Evolutionary conservation across 2,113 vertebrate genomes (phyloP).

Genomic region (Vulpes ferrilata): DNA sequence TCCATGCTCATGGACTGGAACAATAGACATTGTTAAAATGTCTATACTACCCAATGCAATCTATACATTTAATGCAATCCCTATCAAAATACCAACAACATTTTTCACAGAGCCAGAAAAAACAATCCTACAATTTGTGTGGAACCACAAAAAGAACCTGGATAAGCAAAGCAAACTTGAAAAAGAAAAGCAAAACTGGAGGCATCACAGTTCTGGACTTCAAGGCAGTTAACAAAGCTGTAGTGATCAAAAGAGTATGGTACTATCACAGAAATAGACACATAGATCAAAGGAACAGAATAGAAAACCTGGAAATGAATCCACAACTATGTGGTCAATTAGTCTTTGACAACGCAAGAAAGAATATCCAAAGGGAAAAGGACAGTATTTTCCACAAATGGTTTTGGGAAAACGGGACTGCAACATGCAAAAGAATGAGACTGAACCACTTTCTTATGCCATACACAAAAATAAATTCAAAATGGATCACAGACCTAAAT

Average conservation of each 20-base stretch:
- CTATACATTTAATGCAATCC: too few species aligned
- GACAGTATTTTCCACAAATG: neutral
- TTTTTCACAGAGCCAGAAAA: too few species aligned
- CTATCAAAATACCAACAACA: too few species aligned
- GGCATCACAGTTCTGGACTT: neutral
- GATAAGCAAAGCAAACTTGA: too few species aligned
- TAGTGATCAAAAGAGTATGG: neutral
- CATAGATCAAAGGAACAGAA: neutral
- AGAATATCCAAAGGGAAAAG: neutral
- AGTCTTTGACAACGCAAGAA: neutral
- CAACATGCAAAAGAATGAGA: neutral
- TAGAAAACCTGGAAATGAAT: neutral
- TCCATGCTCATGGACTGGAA: neutral
- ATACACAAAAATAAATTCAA: neutral
- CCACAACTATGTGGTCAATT: neutral
- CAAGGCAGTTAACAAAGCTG: neutral
- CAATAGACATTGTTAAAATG: neutral
- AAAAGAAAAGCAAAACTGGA: too few species aligned
- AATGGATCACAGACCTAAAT: neutral
- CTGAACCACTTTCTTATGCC: neutral
- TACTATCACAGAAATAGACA: neutral
- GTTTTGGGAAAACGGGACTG: neutral
- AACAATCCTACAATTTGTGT: too few species aligned
- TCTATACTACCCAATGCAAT: neutral
- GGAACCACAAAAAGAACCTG: too few species aligned